These are phyloP conservation scores for Nomada fucata DNA, from an alignment of 2,888 invertebrate species.

Conservation along the genomic window DNA sequence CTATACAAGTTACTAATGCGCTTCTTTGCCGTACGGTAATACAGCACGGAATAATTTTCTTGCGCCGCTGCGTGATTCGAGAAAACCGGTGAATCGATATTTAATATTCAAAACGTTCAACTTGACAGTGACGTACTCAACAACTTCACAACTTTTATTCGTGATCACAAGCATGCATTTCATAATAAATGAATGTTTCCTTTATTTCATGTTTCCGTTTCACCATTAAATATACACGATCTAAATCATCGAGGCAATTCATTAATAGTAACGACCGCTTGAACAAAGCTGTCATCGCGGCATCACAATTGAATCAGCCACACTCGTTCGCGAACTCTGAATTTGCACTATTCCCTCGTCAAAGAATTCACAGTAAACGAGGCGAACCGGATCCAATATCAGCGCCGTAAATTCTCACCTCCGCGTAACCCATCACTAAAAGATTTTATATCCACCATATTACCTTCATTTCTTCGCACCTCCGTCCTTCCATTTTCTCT, in stretches of 20 bases:
- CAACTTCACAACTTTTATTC: not conserved
- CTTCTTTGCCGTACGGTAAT: not conserved
- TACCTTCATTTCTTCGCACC: not conserved
- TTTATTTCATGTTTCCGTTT: too few species aligned
- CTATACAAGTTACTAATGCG: not conserved
- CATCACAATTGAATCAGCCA: too few species aligned
- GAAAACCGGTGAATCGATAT: not conserved
- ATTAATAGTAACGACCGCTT: too few species aligned
- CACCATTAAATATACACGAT: too few species aligned
- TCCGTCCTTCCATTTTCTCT: not conserved
- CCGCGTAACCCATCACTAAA: not conserved
- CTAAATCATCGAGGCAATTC: too few species aligned
- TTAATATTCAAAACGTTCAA: not conserved
- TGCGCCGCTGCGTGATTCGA: not conserved
- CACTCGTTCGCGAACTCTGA: too few species aligned
- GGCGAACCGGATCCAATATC: too few species aligned
- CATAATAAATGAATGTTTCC: too few species aligned
- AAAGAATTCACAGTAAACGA: too few species aligned
- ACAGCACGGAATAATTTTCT: not conserved
- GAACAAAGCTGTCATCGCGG: too few species aligned
- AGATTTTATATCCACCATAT: not conserved
- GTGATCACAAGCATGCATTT: too few species aligned
- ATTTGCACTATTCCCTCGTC: too few species aligned
- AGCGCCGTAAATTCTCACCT: not conserved
- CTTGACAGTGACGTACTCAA: not conserved